Percentiles rank a stretch among this genome's conserved stretches.
Conservation (phyloP, 2,888 invertebrate genomes). For the Polymixis lichenea region DNA sequence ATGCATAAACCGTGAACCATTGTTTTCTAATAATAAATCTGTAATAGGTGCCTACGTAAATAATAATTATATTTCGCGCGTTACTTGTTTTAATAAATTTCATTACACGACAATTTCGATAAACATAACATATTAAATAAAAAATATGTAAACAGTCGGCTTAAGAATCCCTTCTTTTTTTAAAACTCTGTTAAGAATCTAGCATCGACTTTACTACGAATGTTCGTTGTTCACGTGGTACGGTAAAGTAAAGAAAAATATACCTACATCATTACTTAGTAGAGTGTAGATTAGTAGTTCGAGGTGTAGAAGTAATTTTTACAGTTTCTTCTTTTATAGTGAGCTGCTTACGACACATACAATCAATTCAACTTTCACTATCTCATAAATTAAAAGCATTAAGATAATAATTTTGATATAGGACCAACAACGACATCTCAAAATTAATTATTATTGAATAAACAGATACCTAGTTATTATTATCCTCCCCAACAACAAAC, state of each 20-base stretch:
- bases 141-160: too few species aligned
- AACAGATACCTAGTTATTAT: conserved; percentile 3
- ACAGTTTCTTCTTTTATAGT: neutral
- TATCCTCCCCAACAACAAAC: neutral
- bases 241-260: neutral
- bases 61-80: too few species aligned
- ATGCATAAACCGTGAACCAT: too few species aligned
- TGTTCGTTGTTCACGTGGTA: neutral
- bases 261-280: neutral
- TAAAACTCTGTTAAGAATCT: neutral
- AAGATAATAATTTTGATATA: neutral
- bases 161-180: too few species aligned
- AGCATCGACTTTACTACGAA: neutral
- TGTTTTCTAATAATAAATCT: too few species aligned
- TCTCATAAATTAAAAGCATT: neutral
- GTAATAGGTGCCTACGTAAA: too few species aligned
- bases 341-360: neutral
- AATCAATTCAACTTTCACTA: neutral
- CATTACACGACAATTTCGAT: too few species aligned
- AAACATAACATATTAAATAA: too few species aligned
- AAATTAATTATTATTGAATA: neutral
- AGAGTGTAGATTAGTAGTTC: neutral
- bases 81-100: too few species aligned
- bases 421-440: neutral
- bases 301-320: neutral